Base-by-base conservation (phyloP, 2,888 invertebrate species). In the Dendrolimus pini region DNA sequence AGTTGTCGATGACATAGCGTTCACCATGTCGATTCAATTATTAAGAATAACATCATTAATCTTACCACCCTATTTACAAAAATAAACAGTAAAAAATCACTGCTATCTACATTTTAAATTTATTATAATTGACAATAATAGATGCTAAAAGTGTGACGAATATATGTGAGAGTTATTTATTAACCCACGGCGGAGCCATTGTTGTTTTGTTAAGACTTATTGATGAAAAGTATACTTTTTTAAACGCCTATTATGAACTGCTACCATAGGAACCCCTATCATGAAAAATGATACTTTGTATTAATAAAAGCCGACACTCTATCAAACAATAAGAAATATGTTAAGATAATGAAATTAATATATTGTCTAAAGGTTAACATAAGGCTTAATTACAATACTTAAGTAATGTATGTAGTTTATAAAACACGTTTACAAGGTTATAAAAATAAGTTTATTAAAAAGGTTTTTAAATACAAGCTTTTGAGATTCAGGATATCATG, bases 121-220 rank as follows among this genome's bases (percentile, higher is more conserved):
- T 70, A 71, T 71, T 65, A 72, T 72, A 72, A 81, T 80, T 80
- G 80, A 77, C 66, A 75, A 77, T 75, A 81, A 82, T 81, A 70
- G 71, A 80, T 72, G 75, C 80, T 79, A 86, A 82, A 81, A 80
- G 82, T 80, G 69, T 87, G 81, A 81, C 86, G 82, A 86, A 89
- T 83, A 69, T 61, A 66, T 72, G 67, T 80, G 76, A 80, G 75
- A 78, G 77, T 78, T 72, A 81, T 82, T 80, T 79, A 81, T 78
- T 66, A 70, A 57, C 52, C 55, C 41, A 47, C 42, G 57, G 55
- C 52, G 55, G 67, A 68, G 69, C 64, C 71, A 68, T 76, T 77
- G 74, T 68, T 73, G 66, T 62, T 67, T 77, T 77, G 30, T 30
- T 30, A 30, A 30, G 30, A 30, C 30, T 30, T 30, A 82, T 83